Conservation (phyloP, 2,113 vertebrate genomes). For the Spilogale gracilis region DNA sequence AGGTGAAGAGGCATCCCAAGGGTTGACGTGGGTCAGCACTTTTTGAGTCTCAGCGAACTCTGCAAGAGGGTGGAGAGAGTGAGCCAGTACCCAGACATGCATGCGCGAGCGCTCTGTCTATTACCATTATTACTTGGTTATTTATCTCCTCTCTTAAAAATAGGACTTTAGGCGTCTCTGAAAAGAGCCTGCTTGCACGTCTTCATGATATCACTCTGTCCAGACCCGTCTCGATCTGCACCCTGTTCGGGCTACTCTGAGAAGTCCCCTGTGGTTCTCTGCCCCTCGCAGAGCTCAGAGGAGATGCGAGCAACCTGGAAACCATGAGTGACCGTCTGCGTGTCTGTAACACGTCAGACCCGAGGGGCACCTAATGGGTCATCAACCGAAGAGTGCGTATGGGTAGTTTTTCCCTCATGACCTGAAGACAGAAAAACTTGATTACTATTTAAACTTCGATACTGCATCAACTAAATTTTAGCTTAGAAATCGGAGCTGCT, state of each 20-base stretch:
- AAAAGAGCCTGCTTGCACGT: constrained; percentile 55
- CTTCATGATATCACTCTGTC: not conserved
- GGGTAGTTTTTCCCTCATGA: constrained; percentile 82
- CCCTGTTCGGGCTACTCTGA: not conserved
- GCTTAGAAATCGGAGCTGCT: constrained; percentile 77
- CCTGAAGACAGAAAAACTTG: constrained; percentile 84
- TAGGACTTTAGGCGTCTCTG: constrained; percentile 3
- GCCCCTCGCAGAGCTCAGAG: constrained; percentile 39
- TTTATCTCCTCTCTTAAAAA: constrained; percentile 79
- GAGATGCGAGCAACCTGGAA: constrained; percentile 35
- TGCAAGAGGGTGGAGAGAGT: constrained; percentile 86
- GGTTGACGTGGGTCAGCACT: constrained; percentile 79
- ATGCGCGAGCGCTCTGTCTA: accelerated
- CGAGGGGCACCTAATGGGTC: constrained; percentile 50
- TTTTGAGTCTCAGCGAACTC: constrained; percentile 85
- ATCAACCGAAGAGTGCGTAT: constrained; percentile 70
- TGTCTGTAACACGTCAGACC: constrained; percentile 55
- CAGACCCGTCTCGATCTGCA: constrained; percentile 60
- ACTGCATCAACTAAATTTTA: constrained; percentile 84
- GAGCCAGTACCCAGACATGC: constrained; percentile 45
- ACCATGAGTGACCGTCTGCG: not conserved
- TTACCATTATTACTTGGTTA: not conserved
- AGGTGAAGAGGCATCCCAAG: constrained; percentile 69
- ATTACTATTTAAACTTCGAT: constrained; percentile 85
- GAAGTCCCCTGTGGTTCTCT: constrained; percentile 55